Base-by-base conservation (phyloP, 2,888 invertebrate genomes). In the Gisinianus flammeolus region DNA sequence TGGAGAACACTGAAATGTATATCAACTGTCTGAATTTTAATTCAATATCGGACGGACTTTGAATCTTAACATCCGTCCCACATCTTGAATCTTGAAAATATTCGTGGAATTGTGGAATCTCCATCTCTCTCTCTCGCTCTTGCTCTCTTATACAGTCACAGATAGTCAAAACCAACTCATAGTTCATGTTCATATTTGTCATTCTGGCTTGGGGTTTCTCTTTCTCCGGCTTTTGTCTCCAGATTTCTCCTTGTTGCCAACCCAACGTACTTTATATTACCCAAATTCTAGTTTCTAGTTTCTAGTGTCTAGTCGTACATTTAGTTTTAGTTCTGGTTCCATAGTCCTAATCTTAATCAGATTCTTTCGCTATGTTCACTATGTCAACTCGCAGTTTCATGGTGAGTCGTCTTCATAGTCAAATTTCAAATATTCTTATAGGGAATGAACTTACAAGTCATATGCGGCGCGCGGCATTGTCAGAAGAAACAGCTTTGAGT, bases 11-110 rank as follows among this genome's bases (percentile, higher is more conserved):
- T 67, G 28, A 31, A 67, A 67, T 31, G 67, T 28, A 70, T 70
- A 54, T 54, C 70, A 70, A 70, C 70, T 26, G 52, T 12, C 28
- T 54, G 52, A 70, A 70, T 70, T 70, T 70, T 70, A 70, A 70
- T 70, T 70, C 70, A 70, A 70, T 70, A 70, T 70, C 54, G 70
- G 70, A 70, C 70, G 70, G 70, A 44, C 19, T 26, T 70, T 26
- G 70, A 70, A 70, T 70, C 28, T 54, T 54, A 70, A 70, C 44
- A 10, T 44, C 44, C 44, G 2, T 44, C 3, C 19, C 6, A 19
- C 12, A 19, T 44, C 6, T 44, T 44, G 44, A 44, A 19, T 6
- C 44, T 44, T 4, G 44, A 44, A 44, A 44, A 19, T n/a, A n/a
- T n/a, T n/a, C n/a, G n/a, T n/a, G n/a, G n/a, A n/a, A 44, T 5